These are phyloP conservation scores for Sinopyrophorus schimmeli DNA, from an alignment of 2,888 invertebrate species.

Conservation along the genomic window DNA sequence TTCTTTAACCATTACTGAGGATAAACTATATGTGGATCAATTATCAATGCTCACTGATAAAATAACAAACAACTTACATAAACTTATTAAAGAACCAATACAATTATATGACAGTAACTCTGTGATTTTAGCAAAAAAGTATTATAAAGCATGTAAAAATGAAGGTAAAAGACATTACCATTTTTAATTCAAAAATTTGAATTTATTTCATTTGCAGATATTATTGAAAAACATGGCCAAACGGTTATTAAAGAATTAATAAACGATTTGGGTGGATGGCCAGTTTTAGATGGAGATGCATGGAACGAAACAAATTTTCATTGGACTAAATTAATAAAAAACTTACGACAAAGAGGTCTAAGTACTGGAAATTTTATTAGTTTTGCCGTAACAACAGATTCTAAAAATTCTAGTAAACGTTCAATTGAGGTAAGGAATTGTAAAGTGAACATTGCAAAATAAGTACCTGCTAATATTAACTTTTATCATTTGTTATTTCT, in stretches of 20 bases:
- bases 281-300: constrained; percentile 6
- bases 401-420: constrained; percentile 31
- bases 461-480: too few species aligned
- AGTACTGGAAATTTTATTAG: constrained; percentile 21
- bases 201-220: constrained; percentile 36
- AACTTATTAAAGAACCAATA: constrained; percentile 49
- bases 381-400: constrained; percentile 27
- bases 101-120: constrained; percentile 48
- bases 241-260: constrained; percentile 55
- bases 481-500: too few species aligned
- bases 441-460: too few species aligned
- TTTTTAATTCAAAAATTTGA: constrained; percentile 19
- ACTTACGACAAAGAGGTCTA: constrained; percentile 22
- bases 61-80: constrained; percentile 53
- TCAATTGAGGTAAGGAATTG: constrained; percentile 25
- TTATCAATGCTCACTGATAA: constrained; percentile 55
- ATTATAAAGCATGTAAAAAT: constrained; percentile 55
- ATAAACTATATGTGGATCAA: constrained; percentile 63
- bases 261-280: constrained; percentile 62
- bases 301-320: constrained; percentile 8
- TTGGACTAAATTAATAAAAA: not conserved
- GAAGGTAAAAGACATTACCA: constrained; percentile 19
- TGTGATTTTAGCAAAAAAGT: constrained; percentile 53
- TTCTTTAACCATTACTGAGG: constrained; percentile 70
- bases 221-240: constrained; percentile 66